A percentile compares a stretch with the other conserved stretches of the same genome.
Conservation (phyloP, 2,113 vertebrate species). For the Carettochelys insculpta region DNA sequence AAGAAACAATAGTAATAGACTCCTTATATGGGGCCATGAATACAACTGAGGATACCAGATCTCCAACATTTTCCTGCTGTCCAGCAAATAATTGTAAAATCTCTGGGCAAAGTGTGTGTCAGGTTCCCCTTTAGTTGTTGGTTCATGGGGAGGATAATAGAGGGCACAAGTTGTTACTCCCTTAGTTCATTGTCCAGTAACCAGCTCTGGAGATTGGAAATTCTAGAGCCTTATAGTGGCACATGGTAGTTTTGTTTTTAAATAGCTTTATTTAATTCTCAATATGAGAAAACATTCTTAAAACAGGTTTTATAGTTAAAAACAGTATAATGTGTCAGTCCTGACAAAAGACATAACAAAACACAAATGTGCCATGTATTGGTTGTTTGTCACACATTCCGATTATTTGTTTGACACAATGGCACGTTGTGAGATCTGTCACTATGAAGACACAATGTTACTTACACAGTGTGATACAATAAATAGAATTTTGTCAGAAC, state of each 20-base stretch:
- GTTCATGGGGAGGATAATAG: conserved; percentile 45
- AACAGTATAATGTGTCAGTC: not conserved
- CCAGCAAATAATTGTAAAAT: conserved; percentile 32
- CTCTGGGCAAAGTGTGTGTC: conserved; percentile 18
- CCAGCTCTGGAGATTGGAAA: conserved; percentile 11
- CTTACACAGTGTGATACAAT: not conserved
- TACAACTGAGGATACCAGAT: conserved; percentile 21
- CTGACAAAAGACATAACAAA: conserved; percentile 15
- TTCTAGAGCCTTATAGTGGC: not conserved
- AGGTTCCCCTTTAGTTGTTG: conserved; percentile 66
- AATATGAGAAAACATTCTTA: conserved; percentile 49
- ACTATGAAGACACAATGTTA: not conserved
- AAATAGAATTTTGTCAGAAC: not conserved
- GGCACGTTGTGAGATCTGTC: not conserved
- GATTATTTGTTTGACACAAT: not conserved
- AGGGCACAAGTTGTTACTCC: not conserved
- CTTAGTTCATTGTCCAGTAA: conserved; percentile 43
- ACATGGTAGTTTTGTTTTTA: not conserved
- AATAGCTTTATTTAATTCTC: conserved; percentile 49
- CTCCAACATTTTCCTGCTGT: not conserved
- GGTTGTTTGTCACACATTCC: conserved; percentile 14
- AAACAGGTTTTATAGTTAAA: not conserved
- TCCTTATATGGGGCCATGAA: not conserved
- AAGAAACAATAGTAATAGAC: not conserved
- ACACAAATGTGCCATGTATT: conserved; percentile 56